phyloP scores from a whole-genome alignment of 1,140 invertebrate genomes.

The Cotesia glomerata region DNA sequence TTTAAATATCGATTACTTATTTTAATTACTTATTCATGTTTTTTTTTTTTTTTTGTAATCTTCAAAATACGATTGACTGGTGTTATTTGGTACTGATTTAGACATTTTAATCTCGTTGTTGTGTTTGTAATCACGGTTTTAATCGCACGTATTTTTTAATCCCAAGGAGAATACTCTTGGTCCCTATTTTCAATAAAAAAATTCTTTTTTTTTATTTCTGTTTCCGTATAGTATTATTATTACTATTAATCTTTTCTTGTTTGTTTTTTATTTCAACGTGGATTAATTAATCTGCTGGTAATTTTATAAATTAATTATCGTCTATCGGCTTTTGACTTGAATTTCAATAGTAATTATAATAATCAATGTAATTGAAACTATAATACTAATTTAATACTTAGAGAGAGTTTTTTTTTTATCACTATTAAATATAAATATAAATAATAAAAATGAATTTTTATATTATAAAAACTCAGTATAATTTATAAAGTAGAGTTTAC shows the following conservation, averaged over 20 bases:
- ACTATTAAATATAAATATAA: slow-evolving; percentile 19
- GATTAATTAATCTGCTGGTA: too few relatives aligned
- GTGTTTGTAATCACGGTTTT: not conserved
- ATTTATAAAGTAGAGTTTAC: too few relatives aligned
- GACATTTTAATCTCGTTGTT: slow-evolving; percentile 1
- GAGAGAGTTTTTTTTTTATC: not conserved
- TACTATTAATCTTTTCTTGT: too few relatives aligned
- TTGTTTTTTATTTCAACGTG: too few relatives aligned
- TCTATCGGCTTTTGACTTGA: too few relatives aligned
- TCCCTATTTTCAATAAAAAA: slow-evolving; percentile 45
- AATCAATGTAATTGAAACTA: not conserved
- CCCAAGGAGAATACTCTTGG: slow-evolving; percentile 46
- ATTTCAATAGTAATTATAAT: not conserved
- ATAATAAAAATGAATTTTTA: not conserved
- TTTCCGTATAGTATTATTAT: too few relatives aligned
- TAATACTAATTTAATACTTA: slow-evolving; percentile 20
- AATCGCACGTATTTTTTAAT: slow-evolving; percentile 12
- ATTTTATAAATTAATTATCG: too few relatives aligned
- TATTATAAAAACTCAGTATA: too few relatives aligned
- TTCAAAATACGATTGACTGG: slow-evolving; percentile 5
- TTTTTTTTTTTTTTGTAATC: not conserved
- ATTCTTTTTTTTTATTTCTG: not conserved
- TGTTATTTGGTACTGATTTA: not conserved
- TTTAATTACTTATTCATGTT: not conserved
- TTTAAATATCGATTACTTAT: too few relatives aligned